These are phyloP conservation scores for Marcusenius ussheri DNA, from an alignment of 2,113 vertebrate species.

Conservation along the genomic window DNA sequence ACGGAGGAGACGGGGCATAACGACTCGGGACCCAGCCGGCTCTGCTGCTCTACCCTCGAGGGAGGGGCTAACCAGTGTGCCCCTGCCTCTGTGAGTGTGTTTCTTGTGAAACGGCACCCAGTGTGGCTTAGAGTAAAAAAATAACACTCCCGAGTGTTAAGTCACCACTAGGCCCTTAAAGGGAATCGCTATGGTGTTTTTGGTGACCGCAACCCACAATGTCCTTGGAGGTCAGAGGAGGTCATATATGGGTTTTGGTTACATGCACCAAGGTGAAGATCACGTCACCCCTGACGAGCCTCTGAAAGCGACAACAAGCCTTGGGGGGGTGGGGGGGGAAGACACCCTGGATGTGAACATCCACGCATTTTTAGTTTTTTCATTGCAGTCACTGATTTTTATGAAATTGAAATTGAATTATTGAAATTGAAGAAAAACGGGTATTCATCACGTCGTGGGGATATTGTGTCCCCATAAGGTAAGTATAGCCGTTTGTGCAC, in stretches of 20 bases:
- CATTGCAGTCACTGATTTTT: too few relatives aligned
- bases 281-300: neutral
- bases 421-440: too few relatives aligned
- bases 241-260: neutral
- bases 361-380: neutral
- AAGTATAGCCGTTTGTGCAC: neutral
- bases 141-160: neutral
- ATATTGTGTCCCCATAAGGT: too few relatives aligned
- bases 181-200: neutral
- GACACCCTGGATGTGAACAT: neutral
- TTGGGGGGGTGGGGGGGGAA: neutral
- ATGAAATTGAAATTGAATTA: too few relatives aligned
- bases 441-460: too few relatives aligned
- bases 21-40: too few relatives aligned
- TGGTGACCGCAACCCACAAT: neutral
- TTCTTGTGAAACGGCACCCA: neutral
- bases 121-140: neutral
- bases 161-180: neutral
- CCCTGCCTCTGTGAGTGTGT: neutral
- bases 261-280: neutral
- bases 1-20: too few relatives aligned
- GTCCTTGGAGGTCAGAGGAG: neutral
- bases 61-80: neutral
- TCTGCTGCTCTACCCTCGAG: too few relatives aligned
- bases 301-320: neutral